Evolutionary conservation across 2,113 vertebrate species (phyloP).

Genomic region (Stegostoma tigrinum): DNA sequence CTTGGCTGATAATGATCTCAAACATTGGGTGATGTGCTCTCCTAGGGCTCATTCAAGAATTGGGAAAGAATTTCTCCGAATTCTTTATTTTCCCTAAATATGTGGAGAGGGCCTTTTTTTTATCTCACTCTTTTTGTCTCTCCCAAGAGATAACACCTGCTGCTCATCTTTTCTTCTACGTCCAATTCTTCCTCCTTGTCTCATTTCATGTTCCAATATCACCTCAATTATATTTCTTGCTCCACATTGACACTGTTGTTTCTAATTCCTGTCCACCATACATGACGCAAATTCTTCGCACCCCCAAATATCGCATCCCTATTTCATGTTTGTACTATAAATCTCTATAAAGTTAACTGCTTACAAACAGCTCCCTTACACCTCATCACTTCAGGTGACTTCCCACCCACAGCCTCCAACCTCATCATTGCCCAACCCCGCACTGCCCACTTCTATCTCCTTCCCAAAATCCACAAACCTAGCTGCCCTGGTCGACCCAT

Average conservation of each 20-base stretch:
- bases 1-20: not conserved
- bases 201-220: not conserved
- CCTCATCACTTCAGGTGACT: not conserved
- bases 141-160: not conserved
- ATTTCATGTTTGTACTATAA: not conserved
- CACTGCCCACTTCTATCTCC: no score
- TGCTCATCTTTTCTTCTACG: not conserved
- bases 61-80: not conserved
- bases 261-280: not conserved
- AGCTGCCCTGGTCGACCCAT: no score
- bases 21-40: not conserved
- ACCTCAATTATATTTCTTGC: not conserved
- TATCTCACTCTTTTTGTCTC: not conserved
- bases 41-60: not conserved
- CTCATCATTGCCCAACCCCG: no score
- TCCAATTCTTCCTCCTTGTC: not conserved
- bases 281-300: not conserved
- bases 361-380: not conserved
- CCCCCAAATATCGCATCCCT: not conserved
- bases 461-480: no score
- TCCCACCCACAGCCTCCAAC: no score
- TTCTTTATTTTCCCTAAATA: not conserved
- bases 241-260: not conserved
- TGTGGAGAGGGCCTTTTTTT: not conserved
- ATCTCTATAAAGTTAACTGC: not conserved